A percentile compares a stretch with the other conserved stretches of the same genome.
These are phyloP conservation scores for Drosophila malerkotliana DNA, from an alignment of 1,140 invertebrate genomes.

Conservation along the genomic window DNA sequence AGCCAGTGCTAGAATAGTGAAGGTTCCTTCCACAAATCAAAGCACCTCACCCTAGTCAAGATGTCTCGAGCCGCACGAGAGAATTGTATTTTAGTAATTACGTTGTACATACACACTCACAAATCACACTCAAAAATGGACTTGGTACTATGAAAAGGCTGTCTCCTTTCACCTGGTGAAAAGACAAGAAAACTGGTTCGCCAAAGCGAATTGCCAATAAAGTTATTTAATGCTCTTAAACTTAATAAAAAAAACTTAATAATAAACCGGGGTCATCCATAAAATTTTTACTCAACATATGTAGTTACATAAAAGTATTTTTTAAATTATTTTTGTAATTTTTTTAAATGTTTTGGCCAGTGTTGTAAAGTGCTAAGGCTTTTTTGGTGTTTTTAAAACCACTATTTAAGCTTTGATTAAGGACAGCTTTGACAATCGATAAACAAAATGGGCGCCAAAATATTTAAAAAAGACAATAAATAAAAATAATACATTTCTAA, in stretches of 20 bases:
- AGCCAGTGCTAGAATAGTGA: conserved; percentile 52
- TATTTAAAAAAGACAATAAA: background rate
- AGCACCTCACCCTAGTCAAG: conserved; percentile 65
- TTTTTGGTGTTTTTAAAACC: background rate
- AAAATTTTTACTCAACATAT: background rate
- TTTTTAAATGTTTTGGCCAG: conserved; percentile 10
- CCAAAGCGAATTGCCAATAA: conserved; percentile 58
- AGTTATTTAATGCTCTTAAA: conserved; percentile 57
- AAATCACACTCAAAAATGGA: conserved; percentile 35
- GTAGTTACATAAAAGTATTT: background rate
- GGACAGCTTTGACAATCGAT: conserved; percentile 23
- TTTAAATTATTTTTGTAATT: background rate
- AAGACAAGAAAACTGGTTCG: conserved; percentile 41
- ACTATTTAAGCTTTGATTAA: conserved; percentile 9
- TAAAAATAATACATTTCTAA: background rate
- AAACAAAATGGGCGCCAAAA: conserved; percentile 3
- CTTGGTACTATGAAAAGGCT: conserved; percentile 31
- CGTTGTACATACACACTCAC: conserved; percentile 62
- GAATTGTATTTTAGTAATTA: conserved; percentile 71
- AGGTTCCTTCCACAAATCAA: conserved; percentile 70
- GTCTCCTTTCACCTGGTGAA: conserved; percentile 61
- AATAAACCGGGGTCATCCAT: conserved; percentile 1
- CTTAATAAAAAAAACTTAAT: conserved; percentile 14
- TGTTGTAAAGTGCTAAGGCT: background rate
- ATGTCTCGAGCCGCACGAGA: conserved; percentile 59